These are phyloP conservation scores for Fulmarus glacialis DNA, from an alignment of 2,113 vertebrate species.

Conservation along the genomic window DNA sequence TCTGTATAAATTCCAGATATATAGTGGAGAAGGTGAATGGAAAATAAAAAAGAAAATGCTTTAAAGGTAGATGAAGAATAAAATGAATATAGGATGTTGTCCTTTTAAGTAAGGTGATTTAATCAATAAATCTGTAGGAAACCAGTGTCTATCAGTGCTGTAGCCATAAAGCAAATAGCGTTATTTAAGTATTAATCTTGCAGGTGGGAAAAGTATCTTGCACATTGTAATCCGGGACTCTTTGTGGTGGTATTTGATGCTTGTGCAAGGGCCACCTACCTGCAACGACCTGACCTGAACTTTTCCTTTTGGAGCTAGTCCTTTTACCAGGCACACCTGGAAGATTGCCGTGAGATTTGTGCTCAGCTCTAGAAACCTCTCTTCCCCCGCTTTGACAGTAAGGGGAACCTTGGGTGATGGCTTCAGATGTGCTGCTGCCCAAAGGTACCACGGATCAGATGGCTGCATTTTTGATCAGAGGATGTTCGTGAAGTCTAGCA, in stretches of 20 bases:
- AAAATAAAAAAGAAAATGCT: background rate
- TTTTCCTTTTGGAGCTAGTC: background rate
- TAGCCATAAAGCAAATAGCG: background rate
- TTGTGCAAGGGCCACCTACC: background rate
- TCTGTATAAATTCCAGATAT: background rate
- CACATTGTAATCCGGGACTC: fast-evolving
- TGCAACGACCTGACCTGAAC: fast-evolving
- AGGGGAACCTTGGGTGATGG: too few species aligned
- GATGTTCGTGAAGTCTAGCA: background rate
- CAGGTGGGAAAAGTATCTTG: background rate
- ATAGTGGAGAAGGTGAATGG: background rate
- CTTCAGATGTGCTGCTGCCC: background rate
- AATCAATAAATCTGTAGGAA: background rate
- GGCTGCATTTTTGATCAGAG: background rate
- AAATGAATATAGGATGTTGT: background rate
- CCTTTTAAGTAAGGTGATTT: background rate
- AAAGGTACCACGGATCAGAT: background rate
- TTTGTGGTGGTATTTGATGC: background rate
- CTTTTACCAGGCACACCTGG: background rate
- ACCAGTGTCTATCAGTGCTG: background rate
- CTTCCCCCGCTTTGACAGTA: background rate
- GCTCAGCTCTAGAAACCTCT: background rate
- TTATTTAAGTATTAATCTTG: background rate
- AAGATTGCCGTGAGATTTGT: background rate
- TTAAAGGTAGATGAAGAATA: background rate